Percentiles rank a stretch among this genome's conserved stretches.
Evolutionary conservation across 2,113 vertebrate species (phyloP).

Genomic region (Toxotes chatareus): DNA sequence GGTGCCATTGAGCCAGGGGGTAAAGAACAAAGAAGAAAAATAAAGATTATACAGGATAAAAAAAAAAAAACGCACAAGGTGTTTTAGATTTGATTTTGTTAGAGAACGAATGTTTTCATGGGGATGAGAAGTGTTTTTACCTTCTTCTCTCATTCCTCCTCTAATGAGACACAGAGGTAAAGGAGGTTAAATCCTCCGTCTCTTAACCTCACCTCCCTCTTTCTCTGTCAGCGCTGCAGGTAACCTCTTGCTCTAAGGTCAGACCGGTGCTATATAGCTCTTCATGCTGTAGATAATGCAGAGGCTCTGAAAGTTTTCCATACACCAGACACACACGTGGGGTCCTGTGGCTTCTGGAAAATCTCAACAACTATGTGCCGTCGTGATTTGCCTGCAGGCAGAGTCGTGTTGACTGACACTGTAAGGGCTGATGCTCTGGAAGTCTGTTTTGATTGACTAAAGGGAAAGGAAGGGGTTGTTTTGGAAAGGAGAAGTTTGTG

Average conservation of each 20-base stretch:
- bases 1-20: constrained; percentile 13
- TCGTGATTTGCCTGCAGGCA: constrained; percentile 33
- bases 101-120: constrained; percentile 8
- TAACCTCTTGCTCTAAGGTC: constrained; percentile 43
- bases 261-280: not conserved
- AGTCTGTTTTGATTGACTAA: constrained; percentile 56
- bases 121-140: not conserved
- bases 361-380: constrained; percentile 9
- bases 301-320: not conserved
- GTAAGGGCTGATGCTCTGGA: constrained; percentile 35
- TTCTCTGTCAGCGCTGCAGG: constrained; percentile 7
- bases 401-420: constrained; percentile 45
- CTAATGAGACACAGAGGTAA: constrained; percentile 46
- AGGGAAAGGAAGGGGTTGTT: constrained; percentile 52
- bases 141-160: not conserved
- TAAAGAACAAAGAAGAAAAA: constrained; percentile 11
- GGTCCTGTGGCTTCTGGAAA: not conserved
- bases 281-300: constrained; percentile 31
- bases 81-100: constrained; percentile 13
- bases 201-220: constrained; percentile 6
- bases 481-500: constrained; percentile 52
- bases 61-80: not conserved
- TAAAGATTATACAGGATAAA: constrained; percentile 26
- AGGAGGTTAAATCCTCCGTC: constrained; percentile 48
- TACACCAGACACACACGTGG: not conserved